Conservation (phyloP, 2,797 vertebrate genomes). For the Hypotaenidia okinawae region DNA sequence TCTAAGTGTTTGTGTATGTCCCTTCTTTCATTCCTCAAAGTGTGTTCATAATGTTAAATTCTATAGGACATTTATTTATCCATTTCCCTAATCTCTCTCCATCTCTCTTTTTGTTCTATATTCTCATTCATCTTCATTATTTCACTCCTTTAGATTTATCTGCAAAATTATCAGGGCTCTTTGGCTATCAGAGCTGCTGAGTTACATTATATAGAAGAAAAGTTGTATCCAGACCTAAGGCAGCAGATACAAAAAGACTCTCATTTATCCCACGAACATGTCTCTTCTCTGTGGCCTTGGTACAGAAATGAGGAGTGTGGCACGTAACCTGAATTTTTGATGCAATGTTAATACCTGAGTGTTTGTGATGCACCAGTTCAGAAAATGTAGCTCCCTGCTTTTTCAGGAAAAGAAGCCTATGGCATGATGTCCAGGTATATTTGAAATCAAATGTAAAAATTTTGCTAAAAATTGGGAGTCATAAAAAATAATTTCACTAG, state of each 20-base stretch:
- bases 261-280: rapidly evolving
- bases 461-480: not conserved
- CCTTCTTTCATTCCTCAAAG: not conserved
- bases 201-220: not conserved
- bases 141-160: not conserved
- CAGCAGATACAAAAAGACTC: not conserved
- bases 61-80: not conserved
- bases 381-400: not conserved
- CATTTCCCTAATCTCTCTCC: not conserved
- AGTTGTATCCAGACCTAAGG: not conserved
- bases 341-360: not conserved
- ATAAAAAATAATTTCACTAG: not conserved
- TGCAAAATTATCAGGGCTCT: not conserved
- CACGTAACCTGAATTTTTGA: not conserved
- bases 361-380: not conserved
- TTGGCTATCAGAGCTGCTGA: not conserved
- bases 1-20: not conserved
- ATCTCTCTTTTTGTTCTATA: not conserved
- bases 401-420: not conserved
- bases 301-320: not conserved
- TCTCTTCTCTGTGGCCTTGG: not conserved
- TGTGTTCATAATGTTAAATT: not conserved
- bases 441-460: not conserved
- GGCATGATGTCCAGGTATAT: not conserved
- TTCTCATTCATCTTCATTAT: not conserved